Evolutionary conservation across 53 echinoderm and acorn worm genomes (phyloP), one percentile per base, ranked within the genome.

Genomic region (Holothuria leucospilota): DNA sequence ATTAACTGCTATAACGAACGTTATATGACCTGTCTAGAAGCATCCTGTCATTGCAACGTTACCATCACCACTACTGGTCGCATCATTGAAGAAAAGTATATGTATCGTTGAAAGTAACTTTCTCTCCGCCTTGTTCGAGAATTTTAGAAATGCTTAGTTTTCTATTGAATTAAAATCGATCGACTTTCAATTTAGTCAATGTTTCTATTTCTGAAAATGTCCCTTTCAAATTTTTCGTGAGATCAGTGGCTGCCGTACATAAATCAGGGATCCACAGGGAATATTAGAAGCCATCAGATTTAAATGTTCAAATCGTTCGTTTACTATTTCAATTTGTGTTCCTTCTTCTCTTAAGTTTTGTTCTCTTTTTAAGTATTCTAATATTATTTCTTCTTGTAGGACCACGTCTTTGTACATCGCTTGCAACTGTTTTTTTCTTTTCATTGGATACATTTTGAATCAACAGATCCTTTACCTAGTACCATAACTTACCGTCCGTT

Each of bases 261-360:
- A 71, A 18, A 71, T 38, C 21, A 71, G 71, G 71, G 20, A 71
- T 71, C 10, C 39, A 71, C 41, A 39, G 71, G 39, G 6, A 40
- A 71, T 14, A 30, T 20, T 41, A 18, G 71, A 71, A 39, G 71
- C 71, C 15, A 46, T 71, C 21, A 20, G 3, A 41, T 8, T 71
- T 15, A 71, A 39, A 23, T 39, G 13, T 14, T 40, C 18, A 46
- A 41, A 71, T 23, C 42, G 13, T 71, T 71, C 15, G 46, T 6
- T 71, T 1, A 18, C 29, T 40, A 21, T 2, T 40, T 71, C 42
- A 42, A 42, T 42, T n/a, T n/a, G 42, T 42, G 5, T 42, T 42
- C 5, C 5, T 6, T 6, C 9, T 42, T 42, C 42, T 42, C 42
- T n/a, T n/a, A n/a, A n/a, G 9, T 42, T 42, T 42, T 9, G 42